Conservation (phyloP, 2,113 vertebrate genomes). For the Paratilapia polleni region DNA sequence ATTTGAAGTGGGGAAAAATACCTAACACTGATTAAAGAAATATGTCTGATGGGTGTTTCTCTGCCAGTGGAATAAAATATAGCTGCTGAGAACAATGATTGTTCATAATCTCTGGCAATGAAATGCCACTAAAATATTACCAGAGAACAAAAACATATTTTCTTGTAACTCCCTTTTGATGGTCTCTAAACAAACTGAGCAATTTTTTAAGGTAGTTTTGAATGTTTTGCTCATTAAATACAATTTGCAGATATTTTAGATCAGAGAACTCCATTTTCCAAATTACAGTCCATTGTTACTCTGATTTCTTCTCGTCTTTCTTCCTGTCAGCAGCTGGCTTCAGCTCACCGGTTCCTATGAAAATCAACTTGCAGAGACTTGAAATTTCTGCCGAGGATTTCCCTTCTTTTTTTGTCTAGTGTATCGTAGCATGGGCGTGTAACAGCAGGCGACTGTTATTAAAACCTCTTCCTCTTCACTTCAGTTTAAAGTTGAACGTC, state of each 20-base stretch:
- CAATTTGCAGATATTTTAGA: not conserved
- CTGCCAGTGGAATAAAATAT: not conserved
- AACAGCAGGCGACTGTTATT: not conserved
- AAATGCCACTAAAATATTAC: not conserved
- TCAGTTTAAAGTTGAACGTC: not conserved
- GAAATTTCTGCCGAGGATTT: slow-evolving; percentile 3
- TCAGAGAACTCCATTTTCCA: not conserved
- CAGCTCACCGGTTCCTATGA: not conserved
- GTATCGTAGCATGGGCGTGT: not conserved
- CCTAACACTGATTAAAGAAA: not conserved
- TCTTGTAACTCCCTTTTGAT: not conserved
- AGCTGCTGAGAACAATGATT: not conserved
- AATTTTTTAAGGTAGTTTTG: not conserved
- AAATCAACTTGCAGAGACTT: slow-evolving; percentile 15
- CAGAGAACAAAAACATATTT: not conserved
- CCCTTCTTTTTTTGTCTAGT: not conserved
- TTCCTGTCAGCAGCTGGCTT: not conserved
- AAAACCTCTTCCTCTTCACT: not conserved
- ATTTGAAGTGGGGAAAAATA: not conserved
- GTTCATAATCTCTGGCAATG: too few species aligned
- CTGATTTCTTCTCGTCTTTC: not conserved
- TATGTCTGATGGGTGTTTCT: slow-evolving; percentile 3
- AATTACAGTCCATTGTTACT: not conserved
- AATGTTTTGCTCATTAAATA: not conserved
- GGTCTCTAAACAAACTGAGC: accelerated